These are phyloP conservation scores for Poeciliopsis gracilis DNA, from an alignment of 2,797 vertebrate genomes.

Conservation along the genomic window DNA sequence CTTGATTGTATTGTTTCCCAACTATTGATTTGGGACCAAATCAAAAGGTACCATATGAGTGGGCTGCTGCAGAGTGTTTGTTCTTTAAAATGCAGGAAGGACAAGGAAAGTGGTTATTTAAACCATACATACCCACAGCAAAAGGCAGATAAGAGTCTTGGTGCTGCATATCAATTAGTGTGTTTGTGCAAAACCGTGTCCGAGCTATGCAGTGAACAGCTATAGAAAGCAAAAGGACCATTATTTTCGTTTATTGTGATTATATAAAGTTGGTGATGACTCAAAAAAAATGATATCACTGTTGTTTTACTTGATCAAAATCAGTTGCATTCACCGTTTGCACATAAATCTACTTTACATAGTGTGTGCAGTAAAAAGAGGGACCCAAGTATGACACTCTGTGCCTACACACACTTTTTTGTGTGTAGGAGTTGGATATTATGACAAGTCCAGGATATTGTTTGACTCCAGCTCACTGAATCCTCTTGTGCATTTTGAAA, in stretches of 20 bases:
- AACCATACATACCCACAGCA: slow-evolving; percentile 30
- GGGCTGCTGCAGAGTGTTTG: slow-evolving; percentile 34
- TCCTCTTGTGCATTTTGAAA: slow-evolving; percentile 58
- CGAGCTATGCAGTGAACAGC: not conserved
- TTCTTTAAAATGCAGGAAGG: slow-evolving; percentile 29
- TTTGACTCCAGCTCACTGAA: slow-evolving; percentile 52
- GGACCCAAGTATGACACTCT: slow-evolving; percentile 65
- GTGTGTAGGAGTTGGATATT: slow-evolving; percentile 65
- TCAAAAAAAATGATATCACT: slow-evolving; percentile 6
- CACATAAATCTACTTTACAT: slow-evolving; percentile 64
- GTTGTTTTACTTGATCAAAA: slow-evolving; percentile 31
- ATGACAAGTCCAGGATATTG: slow-evolving; percentile 66
- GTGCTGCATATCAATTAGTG: slow-evolving; percentile 21
- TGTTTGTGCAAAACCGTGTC: slow-evolving; percentile 10
- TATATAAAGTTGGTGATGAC: slow-evolving; percentile 17
- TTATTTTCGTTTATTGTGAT: not conserved
- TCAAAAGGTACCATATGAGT: slow-evolving; percentile 52
- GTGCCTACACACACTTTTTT: slow-evolving; percentile 66
- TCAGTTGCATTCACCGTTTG: slow-evolving; percentile 54
- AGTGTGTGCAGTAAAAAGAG: slow-evolving; percentile 63
- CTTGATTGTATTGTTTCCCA: slow-evolving; percentile 66
- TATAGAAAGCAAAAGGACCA: not conserved
- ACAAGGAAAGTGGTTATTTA: slow-evolving; percentile 36
- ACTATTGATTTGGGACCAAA: slow-evolving; percentile 65
- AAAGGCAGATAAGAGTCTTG: slow-evolving; percentile 19